These are phyloP conservation scores for Heliconius erato DNA, from an alignment of 2,888 invertebrate genomes.

Conservation along the genomic window DNA sequence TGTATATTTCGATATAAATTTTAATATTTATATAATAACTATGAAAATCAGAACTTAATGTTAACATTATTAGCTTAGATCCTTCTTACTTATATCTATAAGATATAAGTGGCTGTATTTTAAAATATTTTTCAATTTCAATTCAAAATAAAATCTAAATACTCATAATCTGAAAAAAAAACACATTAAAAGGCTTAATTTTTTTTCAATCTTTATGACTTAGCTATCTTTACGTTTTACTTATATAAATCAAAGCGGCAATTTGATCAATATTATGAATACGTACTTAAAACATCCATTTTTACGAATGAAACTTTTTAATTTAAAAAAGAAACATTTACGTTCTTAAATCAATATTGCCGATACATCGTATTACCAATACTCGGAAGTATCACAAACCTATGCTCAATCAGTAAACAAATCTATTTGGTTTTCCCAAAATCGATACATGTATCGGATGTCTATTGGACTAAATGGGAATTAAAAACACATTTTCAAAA, in stretches of 20 bases:
- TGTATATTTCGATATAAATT: neutral
- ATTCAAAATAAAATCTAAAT: neutral
- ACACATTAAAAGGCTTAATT: too few species aligned
- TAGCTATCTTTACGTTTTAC: too few species aligned
- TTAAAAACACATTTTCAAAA: slow-evolving; percentile 26
- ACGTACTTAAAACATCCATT: neutral
- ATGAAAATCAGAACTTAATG: neutral
- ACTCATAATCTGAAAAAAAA: too few species aligned
- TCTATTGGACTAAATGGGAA: slow-evolving; percentile 15
- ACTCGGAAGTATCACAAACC: slow-evolving; percentile 46
- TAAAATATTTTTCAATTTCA: neutral
- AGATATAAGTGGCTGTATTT: neutral
- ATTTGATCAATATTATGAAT: neutral
- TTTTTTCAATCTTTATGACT: too few species aligned
- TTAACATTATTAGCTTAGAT: neutral
- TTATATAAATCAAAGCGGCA: neutral
- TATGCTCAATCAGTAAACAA: slow-evolving; percentile 39
- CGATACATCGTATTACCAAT: slow-evolving; percentile 34
- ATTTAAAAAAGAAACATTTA: neutral
- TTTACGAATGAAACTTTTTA: neutral
- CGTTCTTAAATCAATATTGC: slow-evolving; percentile 17
- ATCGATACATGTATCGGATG: slow-evolving; percentile 39
- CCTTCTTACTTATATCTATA: neutral
- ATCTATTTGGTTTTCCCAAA: slow-evolving; percentile 32
- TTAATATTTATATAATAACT: neutral